Base-by-base conservation (phyloP, 2,113 vertebrate species). In the Eulemur macaco region DNA sequence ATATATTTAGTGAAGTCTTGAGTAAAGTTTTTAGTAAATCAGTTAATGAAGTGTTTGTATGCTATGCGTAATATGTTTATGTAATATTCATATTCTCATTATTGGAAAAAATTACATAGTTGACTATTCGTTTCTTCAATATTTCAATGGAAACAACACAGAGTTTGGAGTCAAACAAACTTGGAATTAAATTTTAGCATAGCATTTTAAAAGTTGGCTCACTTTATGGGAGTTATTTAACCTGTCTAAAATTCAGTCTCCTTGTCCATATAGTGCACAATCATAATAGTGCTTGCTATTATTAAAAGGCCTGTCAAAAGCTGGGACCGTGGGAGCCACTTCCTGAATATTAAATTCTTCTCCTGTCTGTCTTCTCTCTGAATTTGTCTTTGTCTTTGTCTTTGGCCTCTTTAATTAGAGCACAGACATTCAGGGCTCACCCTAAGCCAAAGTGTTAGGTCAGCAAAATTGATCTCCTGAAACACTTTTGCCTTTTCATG, bases 141-240 rank as follows among this genome's bases (percentile, higher is more conserved):
- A 85, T 91, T 78, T 85, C 77, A 91, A 18, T 83, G 50, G 13
- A 95, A 85, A 69, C 9, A 77, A 20, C 39, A 94, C 29, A 88
- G 80, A 81, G 73, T 63, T 92, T 69, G 47, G 42, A 91, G 31
- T 89, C 66, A 86, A 12, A 42, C 12, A 20, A 92, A 86, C 6
- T 37, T 69, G 31, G 42, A 77, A 92, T 52, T 71, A 94, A 94
- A 92, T 52, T 52, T 58, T 60, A 31, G 34, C 92, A 68, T 87
- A 78, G 63, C 15, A 31, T 63, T 94, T 50, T 83, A 54, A 45
- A 50, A 50, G 13, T 5, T 63, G 52, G 14, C 29, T 87, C 69
- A 56, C 84, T 63, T 68, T 45, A 4, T 56, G 27, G 20, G 45
- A 45, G n/a, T 93, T 31, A 86, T 34, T 60, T 78, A 83, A 78